Evolutionary conservation across 2,113 vertebrate genomes (phyloP), one percentile per base, ranked within the genome.

Genomic region (Apodemus sylvaticus): DNA sequence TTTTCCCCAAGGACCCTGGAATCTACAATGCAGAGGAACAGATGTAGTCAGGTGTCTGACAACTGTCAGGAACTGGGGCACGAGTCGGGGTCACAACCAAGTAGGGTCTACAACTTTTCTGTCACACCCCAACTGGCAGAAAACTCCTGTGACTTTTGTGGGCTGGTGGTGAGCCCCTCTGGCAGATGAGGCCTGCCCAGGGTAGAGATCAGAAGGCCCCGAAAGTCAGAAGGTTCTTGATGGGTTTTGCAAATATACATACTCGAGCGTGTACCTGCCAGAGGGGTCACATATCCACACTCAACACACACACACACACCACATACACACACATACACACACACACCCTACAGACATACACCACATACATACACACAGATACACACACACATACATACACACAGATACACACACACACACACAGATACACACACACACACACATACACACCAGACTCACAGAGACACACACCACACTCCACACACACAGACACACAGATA

Each of bases 221-320:
- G 48, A 19, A 48, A 48, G 20, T 24, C 0, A 0, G 76, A 22
- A n/a, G 39, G 22, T 74, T 77, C 71, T 62, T 48, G 31, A 62
- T 66, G 2, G 20, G 83, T 39, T 62, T 66, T 82, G 60, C 12
- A 81, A 82, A 71, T 60, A 55, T 53, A 34, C 3, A 76, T 22
- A 11, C 51, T 51, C 51, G 6, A 6, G 51, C 6, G 17, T 36
- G 4, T 9, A 20, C 36, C n/a, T n/a, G n/a, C n/a, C n/a, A n/a
- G n/a, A n/a, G n/a, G n/a, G n/a, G n/a, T n/a, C n/a, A n/a, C n/a
- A n/a, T n/a, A n/a, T n/a, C n/a, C n/a, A n/a, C n/a, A n/a, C n/a
- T n/a, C n/a, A n/a, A 62, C 48, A 31, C 26, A 45, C 77, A 26
- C 16, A 39, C 4, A 48, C 20, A 53, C 42, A 12, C 11, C 53